phyloP scores from a whole-genome alignment of 2,797 vertebrate genomes.

The Gephyroberyx darwinii region DNA sequence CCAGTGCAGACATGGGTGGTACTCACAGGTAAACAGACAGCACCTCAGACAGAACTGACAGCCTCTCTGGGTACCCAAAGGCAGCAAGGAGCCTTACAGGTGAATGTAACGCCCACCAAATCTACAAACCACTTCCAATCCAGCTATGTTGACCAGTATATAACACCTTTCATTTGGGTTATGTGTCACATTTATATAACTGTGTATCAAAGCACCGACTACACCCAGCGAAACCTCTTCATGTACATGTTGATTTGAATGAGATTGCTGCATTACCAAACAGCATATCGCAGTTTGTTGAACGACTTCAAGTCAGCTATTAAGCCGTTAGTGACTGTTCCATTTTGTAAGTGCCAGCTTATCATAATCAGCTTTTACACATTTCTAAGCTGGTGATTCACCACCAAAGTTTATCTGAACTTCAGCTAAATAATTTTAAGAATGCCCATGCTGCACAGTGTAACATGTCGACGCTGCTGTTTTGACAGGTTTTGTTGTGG shows the following conservation, averaged over 20 bases:
- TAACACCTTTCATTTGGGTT: neutral
- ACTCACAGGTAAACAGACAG: constrained; percentile 7
- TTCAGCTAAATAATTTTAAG: constrained; percentile 54
- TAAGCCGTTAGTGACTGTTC: constrained; percentile 63
- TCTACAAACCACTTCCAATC: neutral
- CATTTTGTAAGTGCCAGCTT: constrained; percentile 66
- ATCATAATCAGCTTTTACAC: constrained; percentile 72
- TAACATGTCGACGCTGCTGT: constrained; percentile 25
- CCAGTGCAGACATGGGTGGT: neutral
- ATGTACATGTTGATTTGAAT: constrained; percentile 33
- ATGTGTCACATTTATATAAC: neutral
- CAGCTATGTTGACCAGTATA: constrained; percentile 18
- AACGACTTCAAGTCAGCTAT: constrained; percentile 47
- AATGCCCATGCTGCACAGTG: constrained; percentile 13
- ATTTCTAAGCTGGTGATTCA: constrained; percentile 61
- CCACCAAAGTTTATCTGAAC: constrained; percentile 43
- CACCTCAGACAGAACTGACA: neutral
- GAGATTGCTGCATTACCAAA: constrained; percentile 15
- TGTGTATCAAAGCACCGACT: no score
- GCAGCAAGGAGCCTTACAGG: constrained; percentile 17
- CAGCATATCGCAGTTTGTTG: constrained; percentile 36
- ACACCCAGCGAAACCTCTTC: constrained; percentile 10
- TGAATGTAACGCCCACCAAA: constrained; percentile 10
- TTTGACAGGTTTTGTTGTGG: constrained; percentile 48
- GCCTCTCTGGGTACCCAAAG: constrained; percentile 13